Percentiles rank a stretch among this genome's conserved stretches.
These are phyloP conservation scores for Atractosteus spatula DNA, from an alignment of 2,113 vertebrate genomes.

Conservation along the genomic window DNA sequence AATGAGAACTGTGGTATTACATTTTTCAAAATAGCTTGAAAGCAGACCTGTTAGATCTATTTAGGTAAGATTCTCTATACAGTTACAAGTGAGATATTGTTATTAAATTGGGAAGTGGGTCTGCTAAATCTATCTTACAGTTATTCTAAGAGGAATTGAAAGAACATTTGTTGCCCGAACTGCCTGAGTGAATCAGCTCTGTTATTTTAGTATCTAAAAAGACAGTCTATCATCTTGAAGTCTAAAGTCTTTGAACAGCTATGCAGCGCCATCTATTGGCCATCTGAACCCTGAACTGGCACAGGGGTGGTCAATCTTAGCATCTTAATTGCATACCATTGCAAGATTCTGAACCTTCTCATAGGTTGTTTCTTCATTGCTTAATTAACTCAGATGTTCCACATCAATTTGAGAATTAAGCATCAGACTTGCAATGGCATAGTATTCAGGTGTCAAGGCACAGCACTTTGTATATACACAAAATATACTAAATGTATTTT, in stretches of 20 bases:
- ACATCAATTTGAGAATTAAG: no score
- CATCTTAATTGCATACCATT: no score
- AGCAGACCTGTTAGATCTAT: conserved; percentile 50
- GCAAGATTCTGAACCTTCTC: no score
- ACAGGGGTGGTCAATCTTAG: no score
- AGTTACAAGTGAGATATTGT: conserved; percentile 49
- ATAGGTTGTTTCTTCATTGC: no score
- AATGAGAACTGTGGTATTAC: conserved; percentile 39
- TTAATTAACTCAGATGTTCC: no score
- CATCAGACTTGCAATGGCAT: no score
- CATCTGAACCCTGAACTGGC: neutral
- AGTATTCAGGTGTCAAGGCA: no score
- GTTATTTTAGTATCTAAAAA: conserved; percentile 48
- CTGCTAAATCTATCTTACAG: conserved; percentile 66
- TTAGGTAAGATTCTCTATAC: conserved; percentile 54
- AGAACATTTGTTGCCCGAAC: conserved; percentile 44
- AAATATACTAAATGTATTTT: no score
- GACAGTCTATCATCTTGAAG: conserved; percentile 42
- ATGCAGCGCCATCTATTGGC: conserved; percentile 48
- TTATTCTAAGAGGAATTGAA: conserved; percentile 60
- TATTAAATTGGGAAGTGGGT: conserved; percentile 62
- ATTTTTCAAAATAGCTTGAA: conserved; percentile 18
- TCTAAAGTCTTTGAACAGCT: conserved; percentile 12
- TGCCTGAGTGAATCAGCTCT: conserved; percentile 35
- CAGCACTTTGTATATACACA: no score